Base-by-base conservation (phyloP, 2,113 vertebrate species). In the Misgurnus anguillicaudatus region DNA sequence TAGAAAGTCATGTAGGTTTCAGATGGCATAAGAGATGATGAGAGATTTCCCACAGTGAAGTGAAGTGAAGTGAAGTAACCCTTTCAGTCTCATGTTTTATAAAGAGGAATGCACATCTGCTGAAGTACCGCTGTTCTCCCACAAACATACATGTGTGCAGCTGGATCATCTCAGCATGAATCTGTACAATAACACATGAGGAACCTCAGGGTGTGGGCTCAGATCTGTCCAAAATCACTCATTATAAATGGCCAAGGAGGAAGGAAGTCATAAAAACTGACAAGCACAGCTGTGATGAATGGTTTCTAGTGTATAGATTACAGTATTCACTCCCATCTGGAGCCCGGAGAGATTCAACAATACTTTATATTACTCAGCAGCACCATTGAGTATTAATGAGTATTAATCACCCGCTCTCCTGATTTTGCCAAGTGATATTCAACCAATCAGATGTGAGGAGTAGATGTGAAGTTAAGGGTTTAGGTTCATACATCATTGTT, bases 241-340 rank as follows among this genome's bases (percentile, higher is more conserved):
- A 57, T 45, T 66, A 57, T 21, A 19, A 19, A 19, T 17, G 7
- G 53, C 17, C n/a, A 19, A 14, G 19, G 53, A 57, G 53, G 53
- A 57, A 57, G 53, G n/a, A 19, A 19, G n/a, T 19, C 53, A 19
- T 38, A 14, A n/a, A 38, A 13, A 41, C 24, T 17, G 13, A 21
- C 14, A 0, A 42, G 38, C 67, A 77, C 87, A 89, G 86, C 86
- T 87, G 86, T 53, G 42, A 62, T 41, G 80, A 67, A 67, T 24
- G 55, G 9, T 17, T 9, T 79, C 51, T 48, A 67, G 72, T 66
- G 72, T 75, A 62, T 67, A 39, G 74, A 39, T 78, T 19, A 31
- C n/a, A 39, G 64, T 48, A 78, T 57, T 84, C 81, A 62, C 57
- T 77, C 24, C 73, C 80, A 38, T 69, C 51, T 13, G 62, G 39